Conservation (phyloP, 2,113 vertebrate species). For the cat (Felis catus) region DNA sequence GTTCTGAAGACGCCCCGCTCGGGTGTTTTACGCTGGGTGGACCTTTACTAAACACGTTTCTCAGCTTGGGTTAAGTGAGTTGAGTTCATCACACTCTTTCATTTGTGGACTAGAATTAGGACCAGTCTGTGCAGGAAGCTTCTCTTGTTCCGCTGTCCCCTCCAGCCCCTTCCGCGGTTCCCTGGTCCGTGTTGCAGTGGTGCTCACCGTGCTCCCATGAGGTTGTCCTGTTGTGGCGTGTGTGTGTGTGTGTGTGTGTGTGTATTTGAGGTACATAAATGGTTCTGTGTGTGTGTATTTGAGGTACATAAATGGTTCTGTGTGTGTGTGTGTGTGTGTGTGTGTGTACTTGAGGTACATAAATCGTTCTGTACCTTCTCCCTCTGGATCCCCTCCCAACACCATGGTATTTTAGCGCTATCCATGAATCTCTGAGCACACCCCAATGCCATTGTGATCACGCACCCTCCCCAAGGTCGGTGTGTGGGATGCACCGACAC, state of each 20-base stretch:
- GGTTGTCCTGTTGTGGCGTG: no score
- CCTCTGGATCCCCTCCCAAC: not conserved
- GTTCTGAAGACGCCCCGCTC: constrained; percentile 29
- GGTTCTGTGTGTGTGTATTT: no score
- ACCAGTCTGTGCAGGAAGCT: not conserved
- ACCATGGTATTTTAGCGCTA: not conserved
- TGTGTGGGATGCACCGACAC: not conserved
- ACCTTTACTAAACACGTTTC: not conserved
- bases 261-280: no score
- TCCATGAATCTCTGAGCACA: not conserved
- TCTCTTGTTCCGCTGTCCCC: not conserved
- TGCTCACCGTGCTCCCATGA: not conserved
- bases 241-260: not conserved
- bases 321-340: no score
- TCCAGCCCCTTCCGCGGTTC: not conserved
- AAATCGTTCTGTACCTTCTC: not conserved
- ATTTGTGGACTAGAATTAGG: not conserved
- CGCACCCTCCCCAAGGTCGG: not conserved
- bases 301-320: no score
- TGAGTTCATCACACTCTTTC: not conserved
- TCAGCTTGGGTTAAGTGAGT: not conserved
- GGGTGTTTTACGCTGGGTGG: not conserved
- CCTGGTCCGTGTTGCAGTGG: not conserved
- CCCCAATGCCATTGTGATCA: not conserved
- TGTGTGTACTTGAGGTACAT: not conserved